Conservation (phyloP, 2,888 invertebrate genomes). For the Yponomeuta plumbellus region DNA sequence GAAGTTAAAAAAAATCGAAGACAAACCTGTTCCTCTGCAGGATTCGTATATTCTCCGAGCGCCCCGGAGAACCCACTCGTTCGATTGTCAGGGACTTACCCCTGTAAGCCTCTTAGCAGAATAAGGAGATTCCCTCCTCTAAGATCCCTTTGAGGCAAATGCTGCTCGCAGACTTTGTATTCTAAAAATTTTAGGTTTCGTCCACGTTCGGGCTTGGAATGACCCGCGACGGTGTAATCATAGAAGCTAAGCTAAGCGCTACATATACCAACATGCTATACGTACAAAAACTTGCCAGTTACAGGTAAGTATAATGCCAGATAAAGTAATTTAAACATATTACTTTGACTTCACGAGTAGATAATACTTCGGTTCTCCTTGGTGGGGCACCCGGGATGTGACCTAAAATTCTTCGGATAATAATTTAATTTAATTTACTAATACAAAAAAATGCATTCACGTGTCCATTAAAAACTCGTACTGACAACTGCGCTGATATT, state of each 20-base stretch:
- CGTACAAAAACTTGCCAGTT: neutral
- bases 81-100: conserved; percentile 70
- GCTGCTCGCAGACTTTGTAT: conserved; percentile 9
- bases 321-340: too few relatives aligned
- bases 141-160: conserved; percentile 35
- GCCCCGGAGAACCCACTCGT: conserved; percentile 28
- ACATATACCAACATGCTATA: neutral
- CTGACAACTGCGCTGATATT: too few relatives aligned
- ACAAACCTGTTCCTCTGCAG: too few relatives aligned
- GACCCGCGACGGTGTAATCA: neutral
- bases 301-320: neutral
- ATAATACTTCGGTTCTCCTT: neutral
- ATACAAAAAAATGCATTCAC: neutral
- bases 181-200: conserved; percentile 10
- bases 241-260: neutral
- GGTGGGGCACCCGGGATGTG: neutral
- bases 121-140: conserved; percentile 60
- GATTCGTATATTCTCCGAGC: neutral
- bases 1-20: too few relatives aligned
- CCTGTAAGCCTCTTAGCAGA: conserved; percentile 61
- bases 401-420: too few relatives aligned
- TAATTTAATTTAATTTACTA: neutral
- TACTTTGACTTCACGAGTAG: neutral
- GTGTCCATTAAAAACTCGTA: too few relatives aligned
- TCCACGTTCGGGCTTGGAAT: neutral